Evolutionary conservation across 2,113 vertebrate genomes (phyloP), one percentile per base, ranked within the genome.

Genomic region (Gambusia holbrooki): DNA sequence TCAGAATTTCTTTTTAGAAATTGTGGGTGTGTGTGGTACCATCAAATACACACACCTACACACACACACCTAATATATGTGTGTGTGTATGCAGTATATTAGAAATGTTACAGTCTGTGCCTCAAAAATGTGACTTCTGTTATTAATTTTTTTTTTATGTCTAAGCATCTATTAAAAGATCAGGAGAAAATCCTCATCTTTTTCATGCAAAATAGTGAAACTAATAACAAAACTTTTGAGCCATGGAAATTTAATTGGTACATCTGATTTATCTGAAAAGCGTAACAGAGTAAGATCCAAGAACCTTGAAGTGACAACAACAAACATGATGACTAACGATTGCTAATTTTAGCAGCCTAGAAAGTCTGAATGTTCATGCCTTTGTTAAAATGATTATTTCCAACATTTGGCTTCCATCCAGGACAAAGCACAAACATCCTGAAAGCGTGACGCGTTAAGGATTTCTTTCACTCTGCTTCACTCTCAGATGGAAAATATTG

Each of bases 231-330:
- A 92, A 87, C 84, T 87, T 87, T 90, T 90, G 87, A 81, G 77
- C 89, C 90, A 89, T 92, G 90, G 74, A 88, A 92, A 89, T 94
- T 93, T 93, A 94, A 94, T 93, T 94, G 92, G 84, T 32, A 64
- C 62, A 62, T 79, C 69, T 75, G 62, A 79, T 30, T 77, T 33
- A 54, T 79, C 61, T 69, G 62, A 86, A 69, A 40, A 84, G 79
- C 81, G 12, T 85, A 84, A 68, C 77, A 84, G 67, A 70, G 65
- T 60, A 69, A 79, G 76, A 70, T 81, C 67, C 74, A 77, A 69
- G 66, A 81, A 74, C 62, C 66, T 35, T 70, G 65, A 89, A 77
- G 81, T 90, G 87, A 91, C 80, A 69, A 87, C 35, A 87, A 70
- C 72, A 81, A 48, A 19, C 27, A 5, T 1, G 0, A 48, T 80